Evolutionary conservation across 2,797 vertebrate species (phyloP).

Genomic region (Phalanger gymnotis): DNA sequence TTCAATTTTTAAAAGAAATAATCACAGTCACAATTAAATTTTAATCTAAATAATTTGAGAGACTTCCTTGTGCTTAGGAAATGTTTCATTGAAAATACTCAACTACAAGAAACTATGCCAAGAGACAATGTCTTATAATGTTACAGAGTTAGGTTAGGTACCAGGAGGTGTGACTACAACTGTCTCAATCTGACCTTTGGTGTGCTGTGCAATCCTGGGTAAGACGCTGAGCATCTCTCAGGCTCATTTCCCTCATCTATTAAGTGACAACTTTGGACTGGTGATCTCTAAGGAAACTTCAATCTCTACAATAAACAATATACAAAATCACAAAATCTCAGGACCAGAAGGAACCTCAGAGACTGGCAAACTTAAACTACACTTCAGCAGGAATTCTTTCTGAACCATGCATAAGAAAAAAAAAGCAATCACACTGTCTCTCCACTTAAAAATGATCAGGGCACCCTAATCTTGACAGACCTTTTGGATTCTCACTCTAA

Average conservation of each 20-base stretch:
- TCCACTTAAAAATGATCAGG: background rate
- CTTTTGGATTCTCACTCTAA: background rate
- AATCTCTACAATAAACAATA: background rate
- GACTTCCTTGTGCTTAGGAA: conserved; percentile 1
- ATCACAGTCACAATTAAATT: background rate
- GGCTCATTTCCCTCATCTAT: background rate
- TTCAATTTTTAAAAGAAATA: background rate
- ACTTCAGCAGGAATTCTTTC: background rate
- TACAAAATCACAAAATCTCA: background rate
- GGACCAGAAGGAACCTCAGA: background rate
- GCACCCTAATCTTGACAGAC: background rate
- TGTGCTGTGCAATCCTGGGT: background rate
- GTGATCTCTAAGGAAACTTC: background rate
- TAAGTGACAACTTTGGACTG: conserved; percentile 1
- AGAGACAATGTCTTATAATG: background rate
- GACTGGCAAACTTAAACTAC: background rate
- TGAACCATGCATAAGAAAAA: background rate
- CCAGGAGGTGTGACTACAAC: background rate
- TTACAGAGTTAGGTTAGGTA: background rate
- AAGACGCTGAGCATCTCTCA: background rate
- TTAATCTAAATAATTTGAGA: conserved; percentile 9
- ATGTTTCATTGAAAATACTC: conserved; percentile 13
- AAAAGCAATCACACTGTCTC: background rate
- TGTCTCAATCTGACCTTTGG: background rate
- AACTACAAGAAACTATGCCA: background rate